A percentile compares a stretch with the other conserved stretches of the same genome.
Evolutionary conservation across 2,797 vertebrate species (phyloP).

Genomic region (Crenichthys baileyi): DNA sequence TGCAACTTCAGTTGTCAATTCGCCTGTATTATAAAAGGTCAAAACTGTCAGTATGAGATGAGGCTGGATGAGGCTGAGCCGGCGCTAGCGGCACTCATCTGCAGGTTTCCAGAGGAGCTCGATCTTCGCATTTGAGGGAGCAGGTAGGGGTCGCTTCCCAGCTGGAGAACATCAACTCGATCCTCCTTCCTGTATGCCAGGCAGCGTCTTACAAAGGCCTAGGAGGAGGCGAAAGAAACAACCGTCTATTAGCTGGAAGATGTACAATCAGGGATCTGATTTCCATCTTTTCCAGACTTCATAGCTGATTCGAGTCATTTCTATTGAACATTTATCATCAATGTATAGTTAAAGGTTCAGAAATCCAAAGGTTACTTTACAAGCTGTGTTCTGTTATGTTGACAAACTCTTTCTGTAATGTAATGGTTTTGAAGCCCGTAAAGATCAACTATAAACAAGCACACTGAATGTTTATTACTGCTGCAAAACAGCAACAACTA

Average conservation of each 20-base stretch:
- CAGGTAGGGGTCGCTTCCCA: slow-evolving; percentile 96
- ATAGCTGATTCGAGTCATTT: not conserved
- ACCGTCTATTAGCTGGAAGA: not conserved
- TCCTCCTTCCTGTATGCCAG: slow-evolving; percentile 99
- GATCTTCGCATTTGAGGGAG: slow-evolving; percentile 98
- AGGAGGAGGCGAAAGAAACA: not conserved
- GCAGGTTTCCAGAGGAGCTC: slow-evolving; percentile 98
- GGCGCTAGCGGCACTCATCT: slow-evolving; percentile 87
- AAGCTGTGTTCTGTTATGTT: not conserved
- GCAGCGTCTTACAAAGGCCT: slow-evolving; percentile 98
- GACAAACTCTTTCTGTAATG: not conserved
- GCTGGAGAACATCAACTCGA: slow-evolving; percentile 94
- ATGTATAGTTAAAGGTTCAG: not conserved
- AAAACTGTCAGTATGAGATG: slow-evolving; percentile 91
- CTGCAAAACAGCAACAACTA: not conserved
- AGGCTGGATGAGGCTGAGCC: slow-evolving; percentile 90
- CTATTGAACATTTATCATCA: not conserved
- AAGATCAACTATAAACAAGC: too few relatives aligned
- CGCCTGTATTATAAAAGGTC: slow-evolving; percentile 59
- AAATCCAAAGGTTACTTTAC: too few relatives aligned
- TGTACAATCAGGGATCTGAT: not conserved
- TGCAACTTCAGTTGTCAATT: slow-evolving; percentile 59
- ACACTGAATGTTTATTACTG: too few relatives aligned
- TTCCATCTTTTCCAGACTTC: not conserved
- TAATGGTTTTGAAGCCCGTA: not conserved